These are phyloP conservation scores for Symphodus melops DNA, from an alignment of 2,113 vertebrate genomes.

Conservation along the genomic window DNA sequence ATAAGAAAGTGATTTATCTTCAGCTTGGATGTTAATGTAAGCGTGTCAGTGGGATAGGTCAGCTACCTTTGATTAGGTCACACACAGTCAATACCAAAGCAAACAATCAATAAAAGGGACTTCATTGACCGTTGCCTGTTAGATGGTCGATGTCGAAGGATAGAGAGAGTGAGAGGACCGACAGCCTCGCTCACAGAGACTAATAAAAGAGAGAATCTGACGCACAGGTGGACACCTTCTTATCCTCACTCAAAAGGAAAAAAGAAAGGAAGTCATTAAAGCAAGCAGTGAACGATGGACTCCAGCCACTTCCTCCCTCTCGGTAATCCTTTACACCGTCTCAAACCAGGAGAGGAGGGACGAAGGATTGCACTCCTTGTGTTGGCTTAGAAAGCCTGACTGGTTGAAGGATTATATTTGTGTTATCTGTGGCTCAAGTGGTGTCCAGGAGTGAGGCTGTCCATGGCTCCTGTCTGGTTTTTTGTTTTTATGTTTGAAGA, in stretches of 20 bases:
- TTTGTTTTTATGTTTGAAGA: constrained; percentile 28
- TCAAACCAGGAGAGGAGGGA: constrained; percentile 27
- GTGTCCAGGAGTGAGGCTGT: constrained; percentile 1
- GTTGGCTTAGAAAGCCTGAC: constrained; percentile 42
- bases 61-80: constrained; percentile 24
- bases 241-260: neutral
- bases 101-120: constrained; percentile 12
- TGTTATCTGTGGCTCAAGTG: constrained; percentile 37
- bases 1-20: constrained; percentile 1
- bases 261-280: neutral
- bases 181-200: neutral
- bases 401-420: constrained; percentile 37
- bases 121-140: constrained; percentile 29
- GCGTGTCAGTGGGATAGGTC: neutral
- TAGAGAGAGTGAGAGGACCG: neutral
- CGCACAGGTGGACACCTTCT: neutral
- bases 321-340: constrained; percentile 46
- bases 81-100: constrained; percentile 19
- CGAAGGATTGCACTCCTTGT: constrained; percentile 36
- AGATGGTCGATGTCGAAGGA: neutral
- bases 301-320: constrained; percentile 18
- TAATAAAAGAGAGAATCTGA: neutral
- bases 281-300: neutral
- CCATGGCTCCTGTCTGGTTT: constrained; percentile 1
- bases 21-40: constrained; percentile 14